Conservation (phyloP, 2,113 vertebrate species). For the human (Homo sapiens) region GRCh38 chrX:26683001-26683500, state of each 20-base stretch:
- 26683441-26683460: slow-evolving; percentile 56
- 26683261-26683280: slow-evolving; percentile 70
- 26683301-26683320: slow-evolving; percentile 69
- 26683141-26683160: slow-evolving; percentile 3
- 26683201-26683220: slow-evolving; percentile 22
- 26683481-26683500: slow-evolving; percentile 60
- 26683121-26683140: not conserved
- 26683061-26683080: not conserved
- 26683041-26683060: no score
- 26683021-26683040: no score
- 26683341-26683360: slow-evolving; percentile 75
- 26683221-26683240: slow-evolving; percentile 67
- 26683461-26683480: slow-evolving; percentile 71
- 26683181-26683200: slow-evolving; percentile 40
- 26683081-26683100: not conserved
- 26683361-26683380: slow-evolving; percentile 69
- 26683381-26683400: slow-evolving; percentile 53
- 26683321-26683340: slow-evolving; percentile 65
- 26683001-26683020: no score
- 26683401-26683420: slow-evolving; percentile 71
- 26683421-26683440: slow-evolving; percentile 68
- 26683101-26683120: not conserved
- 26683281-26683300: slow-evolving; percentile 65
- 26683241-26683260: slow-evolving; percentile 70
- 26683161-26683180: slow-evolving; percentile 4